Percentiles rank a stretch among this genome's conserved stretches.
Conservation (phyloP, 1,140 invertebrate genomes). For the Hypothenemus hampei region DNA sequence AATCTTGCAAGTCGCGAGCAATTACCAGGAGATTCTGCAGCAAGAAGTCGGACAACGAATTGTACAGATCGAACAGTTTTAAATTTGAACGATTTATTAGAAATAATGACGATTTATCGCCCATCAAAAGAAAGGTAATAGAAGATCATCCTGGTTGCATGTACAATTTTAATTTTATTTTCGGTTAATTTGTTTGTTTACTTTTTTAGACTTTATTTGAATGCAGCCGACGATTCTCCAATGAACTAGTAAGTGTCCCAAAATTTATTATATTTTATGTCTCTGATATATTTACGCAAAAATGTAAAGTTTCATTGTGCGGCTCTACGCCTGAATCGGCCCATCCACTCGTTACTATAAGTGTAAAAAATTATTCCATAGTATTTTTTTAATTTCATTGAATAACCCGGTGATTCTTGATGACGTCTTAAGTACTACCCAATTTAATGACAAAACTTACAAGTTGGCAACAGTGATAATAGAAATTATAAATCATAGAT, state of each 20-base stretch:
- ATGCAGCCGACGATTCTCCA: constrained; percentile 16
- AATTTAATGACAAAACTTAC: too few species aligned
- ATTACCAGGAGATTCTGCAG: constrained; percentile 62
- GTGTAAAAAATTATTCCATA: too few species aligned
- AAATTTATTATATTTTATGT: too few species aligned
- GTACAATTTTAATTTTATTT: not conserved
- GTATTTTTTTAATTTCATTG: too few species aligned
- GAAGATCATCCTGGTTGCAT: constrained; percentile 16
- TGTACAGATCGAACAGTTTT: constrained; percentile 78
- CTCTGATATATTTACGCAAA: too few species aligned
- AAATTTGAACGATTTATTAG: constrained; percentile 76
- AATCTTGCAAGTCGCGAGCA: constrained; percentile 43
- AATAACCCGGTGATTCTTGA: too few species aligned
- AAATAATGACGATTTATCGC: constrained; percentile 57
- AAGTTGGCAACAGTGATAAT: too few species aligned
- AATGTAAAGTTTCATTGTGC: too few species aligned
- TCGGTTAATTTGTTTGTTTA: not conserved
- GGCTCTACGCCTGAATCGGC: too few species aligned
- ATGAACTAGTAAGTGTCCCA: constrained; percentile 18
- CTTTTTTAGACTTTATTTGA: constrained; percentile 14
- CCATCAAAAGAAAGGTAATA: constrained; percentile 53
- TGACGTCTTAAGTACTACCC: too few species aligned
- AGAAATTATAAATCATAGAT: too few species aligned
- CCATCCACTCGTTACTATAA: too few species aligned
- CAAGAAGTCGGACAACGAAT: constrained; percentile 68